phyloP scores from a whole-genome alignment of 2,797 vertebrate species.

The Lagorchestes hirsutus region DNA sequence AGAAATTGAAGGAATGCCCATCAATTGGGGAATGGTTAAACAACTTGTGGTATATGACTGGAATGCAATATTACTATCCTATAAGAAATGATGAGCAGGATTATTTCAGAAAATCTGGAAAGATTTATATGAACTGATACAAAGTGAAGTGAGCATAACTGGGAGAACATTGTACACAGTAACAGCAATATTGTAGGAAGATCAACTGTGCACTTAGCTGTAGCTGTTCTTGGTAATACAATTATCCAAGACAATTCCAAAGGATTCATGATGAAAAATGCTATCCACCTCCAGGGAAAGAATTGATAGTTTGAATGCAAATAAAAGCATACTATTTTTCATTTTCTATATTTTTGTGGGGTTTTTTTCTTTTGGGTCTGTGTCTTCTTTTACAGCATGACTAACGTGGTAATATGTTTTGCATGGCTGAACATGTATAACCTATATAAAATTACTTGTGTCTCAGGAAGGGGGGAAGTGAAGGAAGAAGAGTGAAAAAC shows the following conservation, averaged over 20 bases:
- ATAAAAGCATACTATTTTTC: background rate
- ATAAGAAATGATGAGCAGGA: background rate
- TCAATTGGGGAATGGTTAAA: background rate
- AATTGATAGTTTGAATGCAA: background rate
- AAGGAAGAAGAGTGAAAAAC: too few relatives aligned
- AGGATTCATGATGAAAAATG: background rate
- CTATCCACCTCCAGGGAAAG: background rate
- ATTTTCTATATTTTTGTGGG: background rate
- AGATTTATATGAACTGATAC: background rate
- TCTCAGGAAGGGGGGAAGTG: too few relatives aligned
- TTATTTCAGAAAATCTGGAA: background rate
- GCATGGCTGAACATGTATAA: too few relatives aligned
- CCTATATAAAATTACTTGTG: too few relatives aligned
- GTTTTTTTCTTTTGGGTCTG: background rate
- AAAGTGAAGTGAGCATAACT: background rate
- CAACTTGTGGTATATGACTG: background rate
- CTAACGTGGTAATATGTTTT: background rate
- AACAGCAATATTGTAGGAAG: background rate
- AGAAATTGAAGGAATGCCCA: background rate
- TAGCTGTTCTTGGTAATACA: background rate
- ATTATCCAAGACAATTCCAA: background rate
- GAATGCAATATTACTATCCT: background rate
- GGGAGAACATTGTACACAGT: background rate
- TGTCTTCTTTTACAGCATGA: background rate
- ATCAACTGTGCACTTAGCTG: background rate